Base-by-base conservation (phyloP, 1,140 invertebrate genomes). In the Scaptomyza pallida region DNA sequence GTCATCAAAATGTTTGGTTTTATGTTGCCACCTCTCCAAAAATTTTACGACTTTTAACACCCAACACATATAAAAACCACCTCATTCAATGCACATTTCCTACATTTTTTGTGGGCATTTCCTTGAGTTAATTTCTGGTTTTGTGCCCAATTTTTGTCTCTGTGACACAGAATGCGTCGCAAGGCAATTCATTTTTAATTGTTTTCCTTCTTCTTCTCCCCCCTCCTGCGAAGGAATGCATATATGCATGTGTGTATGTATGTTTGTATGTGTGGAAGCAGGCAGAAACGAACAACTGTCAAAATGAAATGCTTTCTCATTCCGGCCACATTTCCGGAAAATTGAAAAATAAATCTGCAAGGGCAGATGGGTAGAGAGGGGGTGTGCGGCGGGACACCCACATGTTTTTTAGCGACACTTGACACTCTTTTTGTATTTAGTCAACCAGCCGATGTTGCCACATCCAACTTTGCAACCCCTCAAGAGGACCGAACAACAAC, bases 391-490 rank as follows among this genome's bases (percentile, higher is more conserved):
- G 19, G 26, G 10, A 70, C 37, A 56, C 51, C 44, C 51, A 57
- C 56, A 62, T 68, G 71, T 69, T 69, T 88, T 86, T 86, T 81
- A 76, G 75, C 75, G 82, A 81, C 82, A 86, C 82, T 86, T 86
- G 82, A 86, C 82, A 86, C 82, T 88, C 81, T 86, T 86, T 86
- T 81, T 85, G 81, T 85, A 67, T 85, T 85, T 77, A 80, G 81
- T 68, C 81, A 80, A 64, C 40, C 76, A 61, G 80, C 19, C 62
- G 56, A 50, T 60, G 55, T 57, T 54, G 44, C 65, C 65, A 60
- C 77, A 71, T 57, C 64, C 72, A n/a, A n/a, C 74, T 51, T 23
- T 19, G n/a, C n/a, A n/a, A n/a, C n/a, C 26, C 16, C 30, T 48
- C 33, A 30, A n/a, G 41, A 45, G 64, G n/a, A n/a, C n/a, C n/a